Base-by-base conservation (phyloP, 1,140 invertebrate genomes). In the Sinella curviseta region DNA sequence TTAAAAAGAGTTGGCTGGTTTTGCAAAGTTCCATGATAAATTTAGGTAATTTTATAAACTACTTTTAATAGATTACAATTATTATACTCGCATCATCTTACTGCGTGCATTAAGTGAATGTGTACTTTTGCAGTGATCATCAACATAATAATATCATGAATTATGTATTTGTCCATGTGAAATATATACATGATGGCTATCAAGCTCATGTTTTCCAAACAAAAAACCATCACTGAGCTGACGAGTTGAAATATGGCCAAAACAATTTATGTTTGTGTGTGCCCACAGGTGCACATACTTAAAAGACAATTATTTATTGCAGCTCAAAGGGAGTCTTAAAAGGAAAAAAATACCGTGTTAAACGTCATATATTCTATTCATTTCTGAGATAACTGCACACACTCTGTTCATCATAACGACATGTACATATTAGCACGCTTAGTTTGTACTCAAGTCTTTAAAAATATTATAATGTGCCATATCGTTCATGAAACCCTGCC, bases 301-400 rank as follows among this genome's bases (percentile, higher is more conserved):
- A 70, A 70, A 70, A 70, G 65, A 70, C 65, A 70, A 70, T 70
- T 70, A 70, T 70, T 70, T 70, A 70, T 70, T 70, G 24, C 65
- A 31, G 28, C 31, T 33, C 57, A 3, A 60, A 48, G 39, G 39
- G 39, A 48, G 39, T 48, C 39, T n/a, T 48, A 48, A 48, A 48
- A 20, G 20, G 8, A 60, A 60, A 60, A 60, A 60, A 60, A 60
- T 14, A 60, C 24, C 39, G 8, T 48, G 8, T 48, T 12, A 48
- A 48, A 48, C n/a, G n/a, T n/a, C n/a, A n/a, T n/a, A 48, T 48
- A 48, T 48, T 48, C 39, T n/a, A 48, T 48, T 48, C 20, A 48
- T 48, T 48, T 48, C 8, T 48, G 8, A 8, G 39, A 48, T 8
- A 48, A 20, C 20, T 48, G 20, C 39, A 48, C 39, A 48, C 39